Percentiles rank a stretch among this genome's conserved stretches.
Evolutionary conservation across 2,113 vertebrate species (phyloP).

Genomic region (Cepphus grylle): DNA sequence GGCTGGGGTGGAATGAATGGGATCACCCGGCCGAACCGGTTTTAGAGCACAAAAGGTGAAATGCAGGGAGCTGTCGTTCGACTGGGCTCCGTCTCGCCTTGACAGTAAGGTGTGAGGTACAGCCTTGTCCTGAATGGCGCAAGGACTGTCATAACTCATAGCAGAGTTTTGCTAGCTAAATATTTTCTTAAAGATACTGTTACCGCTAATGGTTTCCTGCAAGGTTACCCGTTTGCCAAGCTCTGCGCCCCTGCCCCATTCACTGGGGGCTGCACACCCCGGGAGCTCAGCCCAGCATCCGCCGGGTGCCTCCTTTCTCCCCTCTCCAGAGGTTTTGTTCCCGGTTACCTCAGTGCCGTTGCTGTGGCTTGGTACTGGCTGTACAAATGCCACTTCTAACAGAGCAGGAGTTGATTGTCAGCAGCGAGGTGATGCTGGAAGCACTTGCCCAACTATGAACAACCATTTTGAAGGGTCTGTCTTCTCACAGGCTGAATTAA

Average conservation of each 20-base stretch:
- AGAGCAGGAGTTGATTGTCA: background rate
- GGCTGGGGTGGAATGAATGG: no score
- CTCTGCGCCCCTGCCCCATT: no score
- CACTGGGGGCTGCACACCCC: background rate
- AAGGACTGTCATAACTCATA: no score
- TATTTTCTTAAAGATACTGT: background rate
- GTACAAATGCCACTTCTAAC: background rate
- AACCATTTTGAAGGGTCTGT: background rate
- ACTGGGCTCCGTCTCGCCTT: no score
- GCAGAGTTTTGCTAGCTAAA: background rate
- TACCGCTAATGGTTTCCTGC: background rate
- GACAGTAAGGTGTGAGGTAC: background rate
- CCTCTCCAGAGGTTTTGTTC: background rate
- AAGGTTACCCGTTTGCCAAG: background rate
- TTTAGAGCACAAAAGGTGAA: no score
- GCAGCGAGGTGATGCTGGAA: background rate
- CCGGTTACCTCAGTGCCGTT: background rate
- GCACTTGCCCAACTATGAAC: background rate
- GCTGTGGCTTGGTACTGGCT: background rate
- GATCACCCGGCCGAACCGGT: no score
- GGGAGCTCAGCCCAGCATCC: background rate
- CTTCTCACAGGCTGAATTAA: background rate
- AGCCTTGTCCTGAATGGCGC: accelerated
- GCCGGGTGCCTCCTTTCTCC: background rate
- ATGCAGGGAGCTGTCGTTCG: no score